These are phyloP conservation scores for Oplegnathus fasciatus DNA, from an alignment of 2,113 vertebrate genomes.

Conservation along the genomic window DNA sequence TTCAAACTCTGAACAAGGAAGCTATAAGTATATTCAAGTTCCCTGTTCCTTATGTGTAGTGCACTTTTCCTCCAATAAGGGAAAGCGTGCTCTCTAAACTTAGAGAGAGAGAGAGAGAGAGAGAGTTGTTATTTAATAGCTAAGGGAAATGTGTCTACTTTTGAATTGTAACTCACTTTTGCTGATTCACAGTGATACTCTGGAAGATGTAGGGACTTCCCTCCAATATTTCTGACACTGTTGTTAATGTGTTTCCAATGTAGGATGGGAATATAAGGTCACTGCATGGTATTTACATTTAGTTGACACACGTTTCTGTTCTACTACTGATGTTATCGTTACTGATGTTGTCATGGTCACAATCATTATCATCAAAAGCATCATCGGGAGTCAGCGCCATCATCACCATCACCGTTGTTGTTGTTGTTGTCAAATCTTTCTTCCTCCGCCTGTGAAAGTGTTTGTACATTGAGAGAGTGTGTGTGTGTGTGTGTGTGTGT, in stretches of 20 bases:
- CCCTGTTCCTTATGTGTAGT: not conserved
- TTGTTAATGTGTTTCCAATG: slow-evolving; percentile 23
- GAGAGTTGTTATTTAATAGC: not conserved
- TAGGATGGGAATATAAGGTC: not conserved
- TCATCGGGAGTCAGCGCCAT: not conserved
- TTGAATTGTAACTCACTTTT: not conserved
- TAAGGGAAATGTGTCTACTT: not conserved
- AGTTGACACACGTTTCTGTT: not conserved
- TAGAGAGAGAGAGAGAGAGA: too few relatives aligned
- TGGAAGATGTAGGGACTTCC: fast-evolving
- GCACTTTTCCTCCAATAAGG: not conserved
- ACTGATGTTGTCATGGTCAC: not conserved
- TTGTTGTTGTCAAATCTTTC: not conserved
- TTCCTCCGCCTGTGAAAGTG: slow-evolving; percentile 1
- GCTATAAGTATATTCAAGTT: not conserved
- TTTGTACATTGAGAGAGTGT: not conserved
- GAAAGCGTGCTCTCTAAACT: not conserved
- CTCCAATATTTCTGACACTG: not conserved
- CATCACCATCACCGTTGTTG: not conserved
- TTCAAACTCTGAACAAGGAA: not conserved
- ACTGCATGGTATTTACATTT: not conserved
- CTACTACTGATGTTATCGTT: slow-evolving; percentile 3
- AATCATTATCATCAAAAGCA: not conserved
- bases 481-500: slow-evolving; percentile 29
- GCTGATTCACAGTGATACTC: not conserved